Evolutionary conservation across 92 coral and sea anemone species (phyloP), one percentile per base, ranked within the genome.

Genomic region (Phenganax subtilis): DNA sequence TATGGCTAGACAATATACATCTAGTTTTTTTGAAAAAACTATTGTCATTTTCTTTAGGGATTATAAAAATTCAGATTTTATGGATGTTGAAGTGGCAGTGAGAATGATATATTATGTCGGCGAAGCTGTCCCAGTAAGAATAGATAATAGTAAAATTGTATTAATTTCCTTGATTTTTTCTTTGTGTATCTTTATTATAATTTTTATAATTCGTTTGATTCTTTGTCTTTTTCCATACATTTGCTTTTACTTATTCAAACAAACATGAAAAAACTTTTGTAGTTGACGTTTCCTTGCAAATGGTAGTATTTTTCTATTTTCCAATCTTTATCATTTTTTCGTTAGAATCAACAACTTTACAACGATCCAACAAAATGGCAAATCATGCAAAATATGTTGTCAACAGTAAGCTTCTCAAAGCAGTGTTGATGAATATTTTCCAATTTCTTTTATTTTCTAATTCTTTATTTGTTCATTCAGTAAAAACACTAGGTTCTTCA

Each of bases 31-130:
- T 0, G 16, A 17, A 1, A 2, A 28, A 3, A 51, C 28, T 37
- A 28, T 9, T 71, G 37, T 71, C 44, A 71, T 20, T 44, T 68
- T 54, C 62, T 55, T 76, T 55, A 90, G 93, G 85, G 81, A 89
- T 51, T 81, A 90, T 81, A 57, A 85, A 57, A 90, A 86, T 65
- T 77, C 89, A n/a, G 88, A 93, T 57, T 93, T 93, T 60, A 89
- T 93, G 97, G 98, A 93, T 82, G 92, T 93, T 54, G 98, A 93
- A 85, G 88, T 93, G 51, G 98, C 98, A 15, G 90, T 93, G 51
- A 74, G 98, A 60, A 86, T 85, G n/a, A 90, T 93, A 15, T 93
- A 92, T 75, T 89, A 90, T 90, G 65, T 91, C 62, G 97, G 97
- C n/a, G 98, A 93, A 84, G 98, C 97, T 6, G 85, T 93, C 44